phyloP scores from a whole-genome alignment of 1,140 invertebrate species.

The Radopholus similis region DNA sequence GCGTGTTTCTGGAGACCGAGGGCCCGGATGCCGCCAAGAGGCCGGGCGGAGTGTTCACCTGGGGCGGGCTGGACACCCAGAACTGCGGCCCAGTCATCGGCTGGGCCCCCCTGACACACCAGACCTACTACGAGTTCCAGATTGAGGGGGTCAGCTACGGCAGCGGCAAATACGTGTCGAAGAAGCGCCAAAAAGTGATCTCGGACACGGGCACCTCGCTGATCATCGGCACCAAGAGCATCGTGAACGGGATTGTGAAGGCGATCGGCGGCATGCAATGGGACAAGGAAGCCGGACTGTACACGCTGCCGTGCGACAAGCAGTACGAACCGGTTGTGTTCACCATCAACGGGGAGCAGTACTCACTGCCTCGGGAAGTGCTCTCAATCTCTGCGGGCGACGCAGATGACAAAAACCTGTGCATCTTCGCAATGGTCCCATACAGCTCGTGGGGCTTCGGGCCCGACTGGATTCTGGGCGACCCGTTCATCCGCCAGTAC shows the following conservation, averaged over 20 bases:
- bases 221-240: conserved; percentile 28
- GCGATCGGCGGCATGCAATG: conserved; percentile 27
- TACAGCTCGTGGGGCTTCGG: not conserved
- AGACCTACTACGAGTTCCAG: conserved; percentile 14
- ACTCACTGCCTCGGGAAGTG: conserved; percentile 23
- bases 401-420: conserved; percentile 4
- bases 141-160: conserved; percentile 11
- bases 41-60: conserved; percentile 9
- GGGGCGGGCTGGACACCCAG: conserved; percentile 25
- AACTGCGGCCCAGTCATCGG: conserved; percentile 21
- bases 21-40: not conserved
- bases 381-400: conserved; percentile 28
- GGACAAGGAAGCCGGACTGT: conserved; percentile 1
- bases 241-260: conserved; percentile 23
- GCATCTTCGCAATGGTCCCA: conserved; percentile 8
- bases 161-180: not conserved
- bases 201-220: conserved; percentile 51
- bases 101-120: conserved; percentile 11
- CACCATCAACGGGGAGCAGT: conserved; percentile 25
- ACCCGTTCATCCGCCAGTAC: conserved; percentile 49
- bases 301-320: conserved; percentile 25
- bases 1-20: conserved; percentile 1
- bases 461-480: conserved; percentile 41
- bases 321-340: conserved; percentile 30
- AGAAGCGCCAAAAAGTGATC: conserved; percentile 35